Evolutionary conservation across 1,140 invertebrate genomes (phyloP), one percentile per base, ranked within the genome.

Genomic region (Protaetia brevitarsis): DNA sequence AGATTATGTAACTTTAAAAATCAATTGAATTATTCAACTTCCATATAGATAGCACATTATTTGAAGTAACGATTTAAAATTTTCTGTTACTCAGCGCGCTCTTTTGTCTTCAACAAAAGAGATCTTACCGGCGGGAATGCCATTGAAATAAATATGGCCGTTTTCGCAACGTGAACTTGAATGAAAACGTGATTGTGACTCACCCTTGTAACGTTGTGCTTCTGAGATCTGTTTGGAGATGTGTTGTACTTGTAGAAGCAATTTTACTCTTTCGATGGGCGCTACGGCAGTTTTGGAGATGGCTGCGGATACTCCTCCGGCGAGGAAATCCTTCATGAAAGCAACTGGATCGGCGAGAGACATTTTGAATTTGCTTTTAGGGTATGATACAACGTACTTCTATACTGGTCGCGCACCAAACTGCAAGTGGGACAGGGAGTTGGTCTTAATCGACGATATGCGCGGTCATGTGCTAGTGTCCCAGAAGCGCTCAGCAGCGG

Each of bases 181-280:
- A 51, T 16, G 41, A 19, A 51, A 51, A 51, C 16, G 41, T 51
- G 19, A 51, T 51, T 23, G 41, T 51, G 66, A 78, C 80, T 84
- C 74, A 90, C 90, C 92, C 85, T 93, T 94, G 81, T 94, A 94
- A 73, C 87, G 86, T 72, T 92, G 80, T 61, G 92, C 88, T 65
- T 82, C 87, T 11, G 89, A 65, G 73, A 95, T 94, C 80, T 94
- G 89, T 82, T 92, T 93, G 70, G 87, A 90, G 61, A 91, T 88
- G 81, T 92, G 89, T 81, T 94, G 92, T 65, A 94, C 91, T 80
- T 94, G 94, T 59, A 96, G 85, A 60, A 97, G 84, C 37, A 96
- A 81, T 78, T 97, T 96, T 26, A 96, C 92, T 75, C 94, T 84
- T 80, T 96, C 94, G 73, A 96, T 95, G 0, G 94, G 92, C 6